A percentile compares a stretch with the other conserved stretches of the same genome.
Conservation (phyloP, 2,888 invertebrate species). For the Eilema sororculum region DNA sequence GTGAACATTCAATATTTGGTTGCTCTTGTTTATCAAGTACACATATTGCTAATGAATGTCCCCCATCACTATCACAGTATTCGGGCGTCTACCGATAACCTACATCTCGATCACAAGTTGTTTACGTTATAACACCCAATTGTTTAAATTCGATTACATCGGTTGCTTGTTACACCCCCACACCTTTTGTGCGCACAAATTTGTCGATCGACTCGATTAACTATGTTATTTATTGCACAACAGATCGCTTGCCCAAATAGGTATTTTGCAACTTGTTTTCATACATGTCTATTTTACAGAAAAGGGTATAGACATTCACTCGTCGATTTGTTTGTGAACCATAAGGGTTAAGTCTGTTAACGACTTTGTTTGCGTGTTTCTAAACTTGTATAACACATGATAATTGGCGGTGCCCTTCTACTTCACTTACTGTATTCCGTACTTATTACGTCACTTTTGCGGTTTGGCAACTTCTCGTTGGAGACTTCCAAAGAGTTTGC, state of each 20-base stretch:
- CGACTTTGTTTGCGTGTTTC: conserved; percentile 66
- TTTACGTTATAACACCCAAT: conserved; percentile 72
- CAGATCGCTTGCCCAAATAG: conserved; percentile 49
- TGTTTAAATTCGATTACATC: conserved; percentile 72
- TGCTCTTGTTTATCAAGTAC: conserved; percentile 55
- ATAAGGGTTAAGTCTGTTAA: conserved; percentile 62
- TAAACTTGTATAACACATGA: conserved; percentile 63
- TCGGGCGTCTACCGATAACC: conserved; percentile 69
- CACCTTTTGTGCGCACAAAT: conserved; percentile 62
- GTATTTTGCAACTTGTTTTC: conserved; percentile 61
- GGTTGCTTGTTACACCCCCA: conserved; percentile 58
- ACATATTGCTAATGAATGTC: conserved; percentile 61
- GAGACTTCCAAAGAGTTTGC: not conserved
- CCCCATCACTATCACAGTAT: conserved; percentile 56
- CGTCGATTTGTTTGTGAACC: conserved; percentile 54
- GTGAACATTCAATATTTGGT: conserved; percentile 54
- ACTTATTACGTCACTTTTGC: conserved; percentile 58
- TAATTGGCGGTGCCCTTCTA: conserved; percentile 68
- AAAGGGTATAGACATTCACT: conserved; percentile 45
- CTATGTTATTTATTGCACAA: conserved; percentile 62
- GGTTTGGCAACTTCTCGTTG: conserved; percentile 54
- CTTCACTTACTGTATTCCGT: conserved; percentile 48
- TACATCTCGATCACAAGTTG: conserved; percentile 67
- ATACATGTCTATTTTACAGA: conserved; percentile 47
- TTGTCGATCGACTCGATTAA: conserved; percentile 53